Conservation (phyloP, 2,888 invertebrate species). For the Tiliacea aurago region DNA sequence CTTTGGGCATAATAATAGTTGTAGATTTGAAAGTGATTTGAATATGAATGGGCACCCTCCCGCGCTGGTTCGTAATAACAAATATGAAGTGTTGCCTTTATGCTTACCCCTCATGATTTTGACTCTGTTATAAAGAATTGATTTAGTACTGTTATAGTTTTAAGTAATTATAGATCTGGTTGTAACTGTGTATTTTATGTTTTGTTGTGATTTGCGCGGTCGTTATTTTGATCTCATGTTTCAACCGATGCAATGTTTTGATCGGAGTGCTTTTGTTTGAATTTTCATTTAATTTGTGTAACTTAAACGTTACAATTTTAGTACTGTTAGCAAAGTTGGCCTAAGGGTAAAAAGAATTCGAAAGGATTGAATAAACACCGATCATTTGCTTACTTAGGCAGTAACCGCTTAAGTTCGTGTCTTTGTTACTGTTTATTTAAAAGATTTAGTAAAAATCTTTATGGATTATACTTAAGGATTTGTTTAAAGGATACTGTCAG, state of each 20-base stretch:
- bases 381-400: conserved; percentile 42
- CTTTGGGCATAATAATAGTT: conserved; percentile 88
- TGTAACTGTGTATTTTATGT: conserved; percentile 59
- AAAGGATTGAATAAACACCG: conserved; percentile 49
- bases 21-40: conserved; percentile 90
- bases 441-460: conserved; percentile 23
- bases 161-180: conserved; percentile 83
- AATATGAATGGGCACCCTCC: conserved; percentile 90
- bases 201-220: conserved; percentile 66
- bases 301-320: conserved; percentile 16
- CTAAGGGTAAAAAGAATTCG: conserved; percentile 23
- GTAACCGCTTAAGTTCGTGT: conserved; percentile 22
- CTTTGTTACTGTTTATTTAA: conserved; percentile 29
- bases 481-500: neutral
- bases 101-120: conserved; percentile 85
- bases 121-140: conserved; percentile 86
- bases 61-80: conserved; percentile 88
- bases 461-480: neutral
- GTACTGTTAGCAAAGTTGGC: neutral
- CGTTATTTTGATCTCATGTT: conserved; percentile 63
- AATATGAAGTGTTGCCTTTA: conserved; percentile 89
- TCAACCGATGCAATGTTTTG: conserved; percentile 39
- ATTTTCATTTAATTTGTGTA: conserved; percentile 9
- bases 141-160: conserved; percentile 80
- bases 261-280: conserved; percentile 28